Conservation (phyloP, 2,888 invertebrate species). For the Drosophila silvestris region DNA sequence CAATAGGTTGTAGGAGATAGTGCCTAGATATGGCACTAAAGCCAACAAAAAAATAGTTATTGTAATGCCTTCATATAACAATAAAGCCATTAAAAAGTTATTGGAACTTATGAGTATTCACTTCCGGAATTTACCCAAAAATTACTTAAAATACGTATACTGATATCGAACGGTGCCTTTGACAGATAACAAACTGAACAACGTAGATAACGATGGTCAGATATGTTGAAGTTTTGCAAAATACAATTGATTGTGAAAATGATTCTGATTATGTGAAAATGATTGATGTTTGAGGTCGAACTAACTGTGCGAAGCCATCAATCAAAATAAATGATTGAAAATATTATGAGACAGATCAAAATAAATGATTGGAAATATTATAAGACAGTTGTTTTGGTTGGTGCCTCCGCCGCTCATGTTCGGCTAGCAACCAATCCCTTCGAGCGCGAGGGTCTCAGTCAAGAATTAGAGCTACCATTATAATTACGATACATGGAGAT, state of each 20-base stretch:
- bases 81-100: slow-evolving; percentile 23
- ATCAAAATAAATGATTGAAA: not conserved
- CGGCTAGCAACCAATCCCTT: too few species aligned
- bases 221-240: slow-evolving; percentile 1
- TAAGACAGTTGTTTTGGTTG: too few species aligned
- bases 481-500: not conserved
- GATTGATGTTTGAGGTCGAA: not conserved
- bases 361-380: too few species aligned
- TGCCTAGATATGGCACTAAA: slow-evolving; percentile 11
- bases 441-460: too few species aligned
- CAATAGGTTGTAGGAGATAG: slow-evolving; percentile 29
- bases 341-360: too few species aligned
- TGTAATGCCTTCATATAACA: slow-evolving; percentile 21
- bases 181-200: slow-evolving; percentile 33
- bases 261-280: too few species aligned
- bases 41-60: slow-evolving; percentile 20
- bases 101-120: slow-evolving; percentile 14
- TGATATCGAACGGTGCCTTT: slow-evolving; percentile 34
- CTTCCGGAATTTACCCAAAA: slow-evolving; percentile 21
- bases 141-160: slow-evolving; percentile 4
- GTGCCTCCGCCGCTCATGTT: too few species aligned
- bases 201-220: slow-evolving; percentile 18
- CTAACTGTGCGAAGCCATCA: not conserved
- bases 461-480: not conserved
- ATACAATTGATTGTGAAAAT: not conserved